Evolutionary conservation across 2,888 invertebrate species (phyloP), one percentile per base, ranked within the genome.

Genomic region (Rhamphomyia laevipes): DNA sequence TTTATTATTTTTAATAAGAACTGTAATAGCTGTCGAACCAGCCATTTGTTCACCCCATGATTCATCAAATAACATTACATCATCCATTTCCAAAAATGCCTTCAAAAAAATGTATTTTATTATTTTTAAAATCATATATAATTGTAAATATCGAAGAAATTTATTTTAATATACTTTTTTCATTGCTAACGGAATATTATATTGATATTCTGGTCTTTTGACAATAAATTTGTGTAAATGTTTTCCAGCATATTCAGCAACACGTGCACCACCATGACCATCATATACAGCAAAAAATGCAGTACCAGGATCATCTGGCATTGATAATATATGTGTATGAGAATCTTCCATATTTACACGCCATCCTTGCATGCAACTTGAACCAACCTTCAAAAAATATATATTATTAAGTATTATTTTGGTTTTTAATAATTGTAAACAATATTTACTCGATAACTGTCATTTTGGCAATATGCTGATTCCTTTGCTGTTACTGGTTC

Each of bases 331-430:
- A 62, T 96, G 94, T 45, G 95, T 94, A 68, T 99, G 99, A 0
- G 94, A 90, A 72, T 99, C 99, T 74, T 99, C 99, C 99, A 99
- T 99, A 57, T 91, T 91, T 50, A 95, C 85, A 54, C 99, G 75
- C 99, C 99, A 99, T 68, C 99, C 99, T 73, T 99, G 99, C 97
- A 99, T 99, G 65, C 91, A 94, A 17, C 94, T 94, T 2, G 94
- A 91, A n/a, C 93, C 97, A 6, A 99, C 93, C 57, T 59, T 16
- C 23, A 48, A 46, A 35, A 27, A 23, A n/a, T n/a, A n/a, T n/a
- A n/a, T n/a, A n/a, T n/a, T n/a, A n/a, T n/a, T n/a, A n/a, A n/a
- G n/a, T n/a, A n/a, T n/a, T n/a, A n/a, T n/a, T n/a, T n/a, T n/a
- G n/a, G n/a, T n/a, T n/a, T n/a, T n/a, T n/a, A n/a, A n/a, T n/a